Conservation (phyloP, 2,797 vertebrate genomes). For the Phaenicophaeus curvirostris region DNA sequence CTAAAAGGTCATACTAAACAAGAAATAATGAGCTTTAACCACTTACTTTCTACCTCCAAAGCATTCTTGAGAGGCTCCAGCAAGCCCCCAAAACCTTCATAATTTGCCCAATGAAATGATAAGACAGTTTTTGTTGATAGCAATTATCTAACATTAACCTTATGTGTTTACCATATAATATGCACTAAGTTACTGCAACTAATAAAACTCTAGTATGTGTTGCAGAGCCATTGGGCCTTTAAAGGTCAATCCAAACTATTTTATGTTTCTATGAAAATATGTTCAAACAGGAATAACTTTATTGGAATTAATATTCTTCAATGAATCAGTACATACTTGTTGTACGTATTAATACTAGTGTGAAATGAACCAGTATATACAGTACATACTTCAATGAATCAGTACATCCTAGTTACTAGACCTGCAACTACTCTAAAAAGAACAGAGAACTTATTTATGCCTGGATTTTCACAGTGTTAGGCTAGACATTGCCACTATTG, state of each 20-base stretch:
- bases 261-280: neutral
- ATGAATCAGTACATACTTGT: neutral
- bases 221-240: neutral
- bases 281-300: neutral
- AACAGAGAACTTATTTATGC: neutral
- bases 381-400: neutral
- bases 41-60: neutral
- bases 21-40: neutral
- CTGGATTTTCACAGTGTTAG: conserved; percentile 1
- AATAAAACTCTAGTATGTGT: neutral
- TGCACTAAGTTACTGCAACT: neutral
- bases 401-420: neutral
- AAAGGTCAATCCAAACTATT: too few relatives aligned
- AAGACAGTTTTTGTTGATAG: neutral
- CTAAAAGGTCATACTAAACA: neutral
- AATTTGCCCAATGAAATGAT: neutral
- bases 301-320: neutral
- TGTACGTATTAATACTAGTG: too few relatives aligned
- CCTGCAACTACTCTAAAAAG: neutral
- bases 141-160: neutral
- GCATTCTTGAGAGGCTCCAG: neutral
- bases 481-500: neutral
- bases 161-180: neutral
- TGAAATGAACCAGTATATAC: too few relatives aligned
- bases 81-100: neutral